phyloP scores from a whole-genome alignment of 2,888 invertebrate species.

The Hylaea fasciaria region DNA sequence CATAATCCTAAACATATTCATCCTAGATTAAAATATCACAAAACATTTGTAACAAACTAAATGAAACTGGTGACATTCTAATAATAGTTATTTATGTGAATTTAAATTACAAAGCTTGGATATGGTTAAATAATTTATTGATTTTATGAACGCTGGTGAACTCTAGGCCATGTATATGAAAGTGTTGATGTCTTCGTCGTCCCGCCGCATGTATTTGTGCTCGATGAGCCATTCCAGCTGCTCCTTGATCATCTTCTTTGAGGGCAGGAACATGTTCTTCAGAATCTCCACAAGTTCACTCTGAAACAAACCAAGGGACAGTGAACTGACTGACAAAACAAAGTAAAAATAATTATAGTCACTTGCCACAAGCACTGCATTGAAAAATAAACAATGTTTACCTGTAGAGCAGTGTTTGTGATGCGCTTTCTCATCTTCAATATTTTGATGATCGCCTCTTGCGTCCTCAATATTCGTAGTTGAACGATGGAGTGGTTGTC shows the following conservation, averaged over 20 bases:
- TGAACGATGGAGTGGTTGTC: constrained; percentile 99
- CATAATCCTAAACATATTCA: constrained; percentile 25
- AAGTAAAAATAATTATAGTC: background rate
- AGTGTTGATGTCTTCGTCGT: constrained; percentile 98
- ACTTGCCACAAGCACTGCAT: background rate
- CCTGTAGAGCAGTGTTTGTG: constrained; percentile 96
- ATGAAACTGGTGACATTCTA: constrained; percentile 40
- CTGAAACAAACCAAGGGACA: constrained; percentile 62
- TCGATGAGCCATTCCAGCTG: constrained; percentile 99
- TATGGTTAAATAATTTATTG: constrained; percentile 76
- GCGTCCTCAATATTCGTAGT: constrained; percentile 94
- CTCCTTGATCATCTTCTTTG: constrained; percentile 99
- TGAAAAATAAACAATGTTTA: constrained; percentile 44
- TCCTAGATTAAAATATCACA: constrained; percentile 36
- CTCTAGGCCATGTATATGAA: constrained; percentile 98
- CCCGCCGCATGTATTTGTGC: constrained; percentile 98
- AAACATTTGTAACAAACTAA: constrained; percentile 22
- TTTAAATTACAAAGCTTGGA: constrained; percentile 30
- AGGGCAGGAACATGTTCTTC: constrained; percentile 99
- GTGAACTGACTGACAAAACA: background rate
- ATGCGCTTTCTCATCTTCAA: constrained; percentile 98
- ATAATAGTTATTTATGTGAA: constrained; percentile 19
- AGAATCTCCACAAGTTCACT: constrained; percentile 98
- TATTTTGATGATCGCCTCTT: constrained; percentile 99
- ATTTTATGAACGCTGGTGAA: constrained; percentile 62